Conservation (phyloP, 2,113 vertebrate species). For the Sinocyclocheilus maitianheensis region DNA sequence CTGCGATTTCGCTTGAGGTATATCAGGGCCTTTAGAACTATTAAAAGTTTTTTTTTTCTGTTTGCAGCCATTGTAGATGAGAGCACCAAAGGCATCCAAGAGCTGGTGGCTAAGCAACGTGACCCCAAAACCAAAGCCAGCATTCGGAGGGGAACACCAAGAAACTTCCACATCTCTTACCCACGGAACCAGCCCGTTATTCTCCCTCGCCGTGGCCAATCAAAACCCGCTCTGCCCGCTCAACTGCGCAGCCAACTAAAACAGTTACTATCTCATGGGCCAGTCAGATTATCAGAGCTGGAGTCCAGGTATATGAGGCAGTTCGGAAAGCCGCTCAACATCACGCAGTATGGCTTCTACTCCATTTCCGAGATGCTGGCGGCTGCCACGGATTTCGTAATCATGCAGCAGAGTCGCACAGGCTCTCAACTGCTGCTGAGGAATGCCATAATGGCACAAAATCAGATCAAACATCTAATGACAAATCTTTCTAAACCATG, state of each 20-base stretch:
- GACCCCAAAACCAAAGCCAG: conserved; percentile 49
- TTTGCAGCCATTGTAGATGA: conserved; percentile 81
- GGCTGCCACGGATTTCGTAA: conserved; percentile 76
- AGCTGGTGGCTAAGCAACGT: conserved; percentile 83
- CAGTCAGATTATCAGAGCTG: conserved; percentile 79
- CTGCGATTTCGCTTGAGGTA: background rate
- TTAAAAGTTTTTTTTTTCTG: background rate
- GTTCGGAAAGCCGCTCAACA: conserved; percentile 79
- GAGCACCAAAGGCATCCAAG: conserved; percentile 79
- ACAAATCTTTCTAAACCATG: background rate
- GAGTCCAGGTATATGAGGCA: conserved; percentile 73
- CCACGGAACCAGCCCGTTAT: background rate
- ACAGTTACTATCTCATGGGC: conserved; percentile 81
- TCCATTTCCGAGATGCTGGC: conserved; percentile 82
- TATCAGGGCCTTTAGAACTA: background rate
- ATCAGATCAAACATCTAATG: background rate
- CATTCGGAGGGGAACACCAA: background rate
- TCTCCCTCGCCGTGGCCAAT: conserved; percentile 67
- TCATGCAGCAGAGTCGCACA: conserved; percentile 74
- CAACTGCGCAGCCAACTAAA: conserved; percentile 81
- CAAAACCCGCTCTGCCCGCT: conserved; percentile 74
- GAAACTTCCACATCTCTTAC: conserved; percentile 14
- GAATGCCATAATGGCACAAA: conserved; percentile 23
- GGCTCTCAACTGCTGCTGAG: conserved; percentile 83
- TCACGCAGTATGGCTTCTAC: conserved; percentile 81